A percentile compares a stretch with the other conserved stretches of the same genome.
Evolutionary conservation across 2,797 vertebrate species (phyloP).

Genomic region (Leptoclinus maculatus): DNA sequence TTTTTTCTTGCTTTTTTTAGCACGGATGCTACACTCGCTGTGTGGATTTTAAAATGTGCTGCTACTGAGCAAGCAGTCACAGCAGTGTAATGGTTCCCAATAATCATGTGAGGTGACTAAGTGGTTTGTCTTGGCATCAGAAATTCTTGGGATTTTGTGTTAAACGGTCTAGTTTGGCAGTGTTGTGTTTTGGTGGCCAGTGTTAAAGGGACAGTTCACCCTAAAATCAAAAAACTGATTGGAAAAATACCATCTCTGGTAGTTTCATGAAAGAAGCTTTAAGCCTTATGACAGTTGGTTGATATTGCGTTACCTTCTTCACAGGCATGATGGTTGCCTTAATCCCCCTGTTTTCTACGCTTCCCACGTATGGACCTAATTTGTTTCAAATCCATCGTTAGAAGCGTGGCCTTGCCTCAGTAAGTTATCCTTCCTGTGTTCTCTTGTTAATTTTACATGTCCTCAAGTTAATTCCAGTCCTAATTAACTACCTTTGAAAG

Average conservation of each 20-base stretch:
- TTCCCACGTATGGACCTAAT: constrained; percentile 45
- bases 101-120: not conserved
- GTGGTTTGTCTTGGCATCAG: not conserved
- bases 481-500: constrained; percentile 84
- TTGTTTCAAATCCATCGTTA: constrained; percentile 57
- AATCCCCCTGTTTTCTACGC: constrained; percentile 26
- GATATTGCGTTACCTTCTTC: constrained; percentile 21
- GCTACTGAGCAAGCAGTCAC: constrained; percentile 10
- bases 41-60: constrained; percentile 18
- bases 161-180: not conserved
- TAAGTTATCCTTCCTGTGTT: constrained; percentile 73
- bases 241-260: constrained; percentile 3
- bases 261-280: constrained; percentile 14
- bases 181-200: not conserved
- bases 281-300: not conserved
- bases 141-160: not conserved
- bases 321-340: constrained; percentile 25
- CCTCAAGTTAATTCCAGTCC: constrained; percentile 80
- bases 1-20: constrained; percentile 23
- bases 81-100: not conserved
- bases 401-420: constrained; percentile 57
- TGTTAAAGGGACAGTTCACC: not conserved
- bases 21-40: not conserved
- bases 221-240: not conserved
- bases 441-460: constrained; percentile 79